Base-by-base conservation (phyloP, 2,888 invertebrate genomes). In the Eurois occulta region DNA sequence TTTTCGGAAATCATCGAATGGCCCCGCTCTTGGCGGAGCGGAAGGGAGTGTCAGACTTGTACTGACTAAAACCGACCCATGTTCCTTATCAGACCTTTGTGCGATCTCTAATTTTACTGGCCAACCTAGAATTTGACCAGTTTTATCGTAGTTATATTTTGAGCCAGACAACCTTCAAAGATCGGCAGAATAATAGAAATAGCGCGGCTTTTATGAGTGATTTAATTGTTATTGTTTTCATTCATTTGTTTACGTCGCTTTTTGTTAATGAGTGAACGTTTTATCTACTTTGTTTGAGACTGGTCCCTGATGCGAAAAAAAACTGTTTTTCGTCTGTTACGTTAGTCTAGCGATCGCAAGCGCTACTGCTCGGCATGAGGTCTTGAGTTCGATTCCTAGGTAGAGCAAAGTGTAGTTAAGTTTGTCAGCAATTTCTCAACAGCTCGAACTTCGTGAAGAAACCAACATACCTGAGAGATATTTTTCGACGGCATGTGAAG, bases 101-200 rank as follows among this genome's bases (percentile, higher is more conserved):
- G n/a, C n/a, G n/a, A n/a, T n/a, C n/a, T n/a, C 58, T 58, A 28
- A 58, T 28, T 16, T 28, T 18, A 60, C 58, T 60, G 58, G 18
- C 28, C 58, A 18, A 2, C 28, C 60, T 32, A 38, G 38, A 79
- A 41, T 24, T 72, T 32, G 48, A 60, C 32, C 16, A 38, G n/a
- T 75, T 58, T 60, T 5, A 60, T 46, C 28, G 16, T 8, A 46
- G 35, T 32, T 52, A n/a, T 77, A 81, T 82, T 67, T 77, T 5
- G 35, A 77, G 35, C 79, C 72, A 83, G 79, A 78, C 79, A 75
- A 62, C 79, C 82, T 79, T 78, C n/a, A 0, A 52, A 67, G 78
- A 60, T 77, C 35, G 18, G 13, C 48, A 55, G n/a, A 71, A 46
- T 58, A 71, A 16, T 24, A 41, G 7, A 75, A 78, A 82, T 71